These are phyloP conservation scores for Paelopatides confundens DNA, from an alignment of 53 echinoderm and acorn worm genomes.

Conservation along the genomic window DNA sequence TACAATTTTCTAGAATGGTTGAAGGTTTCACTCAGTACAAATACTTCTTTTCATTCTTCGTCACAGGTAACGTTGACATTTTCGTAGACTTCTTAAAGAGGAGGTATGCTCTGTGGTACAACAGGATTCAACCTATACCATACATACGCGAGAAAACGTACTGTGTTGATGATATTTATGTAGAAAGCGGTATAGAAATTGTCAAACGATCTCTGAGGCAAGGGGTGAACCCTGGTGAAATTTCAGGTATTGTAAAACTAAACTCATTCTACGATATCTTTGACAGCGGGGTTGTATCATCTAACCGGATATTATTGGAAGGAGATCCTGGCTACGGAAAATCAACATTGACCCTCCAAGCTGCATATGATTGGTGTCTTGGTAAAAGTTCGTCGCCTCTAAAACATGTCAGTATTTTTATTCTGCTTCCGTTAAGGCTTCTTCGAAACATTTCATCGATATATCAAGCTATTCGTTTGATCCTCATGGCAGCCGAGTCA, in stretches of 20 bases:
- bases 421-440: background rate
- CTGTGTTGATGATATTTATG: background rate
- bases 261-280: background rate
- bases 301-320: background rate
- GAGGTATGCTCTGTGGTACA: background rate
- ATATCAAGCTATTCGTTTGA: background rate
- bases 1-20: no score
- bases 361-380: background rate
- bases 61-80: no score
- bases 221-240: no score
- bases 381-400: background rate
- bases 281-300: background rate
- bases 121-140: background rate
- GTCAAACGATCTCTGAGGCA: no score
- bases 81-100: no score
- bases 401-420: background rate
- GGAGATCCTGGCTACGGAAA: slow-evolving; percentile 21
- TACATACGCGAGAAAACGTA: slow-evolving; percentile 9
- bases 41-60: no score
- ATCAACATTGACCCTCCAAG: background rate
- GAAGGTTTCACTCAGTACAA: no score
- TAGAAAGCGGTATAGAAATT: background rate
- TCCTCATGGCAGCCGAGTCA: background rate
- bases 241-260: no score
- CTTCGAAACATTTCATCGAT: background rate